Evolutionary conservation across 2,888 invertebrate species (phyloP), one percentile per base, ranked within the genome.

Genomic region (Megaustenia siamemsis): DNA sequence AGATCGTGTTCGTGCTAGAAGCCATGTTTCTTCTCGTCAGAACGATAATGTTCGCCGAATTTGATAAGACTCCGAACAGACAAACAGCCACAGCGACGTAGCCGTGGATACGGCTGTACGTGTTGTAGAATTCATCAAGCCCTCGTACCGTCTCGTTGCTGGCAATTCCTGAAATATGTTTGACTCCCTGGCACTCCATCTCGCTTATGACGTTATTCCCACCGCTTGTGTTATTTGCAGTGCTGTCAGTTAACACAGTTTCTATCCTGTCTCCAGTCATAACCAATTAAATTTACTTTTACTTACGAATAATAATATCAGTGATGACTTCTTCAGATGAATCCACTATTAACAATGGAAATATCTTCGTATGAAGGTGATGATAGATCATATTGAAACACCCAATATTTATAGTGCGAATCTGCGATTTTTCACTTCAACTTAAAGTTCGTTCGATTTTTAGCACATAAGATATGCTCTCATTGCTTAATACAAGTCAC

Each of bases 1-100:
- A 96, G 86, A 98, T 97, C 81, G 97, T 96, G 94, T 98, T 98
- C 43, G 98, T 98, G 4, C 98, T 96, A 85, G 97, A 97, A n/a
- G 93, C 91, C 98, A 98, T 98, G 94, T 98, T 97, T 49, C 96
- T 96, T 24, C 97, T 96, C 2, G 98, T 97, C 84, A 99, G 95
- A 10, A 98, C 98, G 68, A 97, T 96, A 87, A 98, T 97, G 94
- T 98, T 98, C 89, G 98, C 95, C 32, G 97, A 95, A 94, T 98
- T 98, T 83, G 98, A 97, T 71, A 98, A 96, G 60, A 97, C 97
- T 78, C 98, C 98, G 93, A 98, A 96, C 80, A 97, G 95, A 94
- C 98, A 98, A 87, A 98, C 97, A 73, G 97, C 95, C 40, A 98
- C 95, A 86, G 97, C 97, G 78, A 97, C 95, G 94, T 97, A 97